phyloP scores from a whole-genome alignment of 2,888 invertebrate genomes.

The Acrocera orbiculus region DNA sequence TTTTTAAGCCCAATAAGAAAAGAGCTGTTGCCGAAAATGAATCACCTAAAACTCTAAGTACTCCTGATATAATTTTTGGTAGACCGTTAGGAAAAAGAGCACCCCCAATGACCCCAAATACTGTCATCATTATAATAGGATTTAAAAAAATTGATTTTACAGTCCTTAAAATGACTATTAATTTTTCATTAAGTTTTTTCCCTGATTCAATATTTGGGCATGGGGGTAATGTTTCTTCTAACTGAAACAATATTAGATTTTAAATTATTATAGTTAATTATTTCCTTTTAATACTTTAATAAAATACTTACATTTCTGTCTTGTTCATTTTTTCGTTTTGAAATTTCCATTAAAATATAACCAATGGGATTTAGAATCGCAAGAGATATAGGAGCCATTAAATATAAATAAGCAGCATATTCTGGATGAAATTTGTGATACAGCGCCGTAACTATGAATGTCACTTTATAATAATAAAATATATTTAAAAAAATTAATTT shows the following conservation, averaged over 20 bases:
- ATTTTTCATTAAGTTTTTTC: constrained; percentile 21
- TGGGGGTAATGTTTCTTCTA: too few relatives aligned
- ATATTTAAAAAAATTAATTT: background rate
- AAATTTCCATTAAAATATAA: constrained; percentile 74
- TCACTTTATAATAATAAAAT: constrained; percentile 11
- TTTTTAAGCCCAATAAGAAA: constrained; percentile 75
- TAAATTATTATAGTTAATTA: background rate
- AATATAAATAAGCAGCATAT: constrained; percentile 75
- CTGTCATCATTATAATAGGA: constrained; percentile 82
- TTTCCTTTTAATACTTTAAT: background rate
- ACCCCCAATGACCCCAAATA: constrained; percentile 77
- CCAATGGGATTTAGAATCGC: constrained; percentile 84
- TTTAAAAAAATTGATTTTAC: constrained; percentile 62
- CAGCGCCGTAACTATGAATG: constrained; percentile 55
- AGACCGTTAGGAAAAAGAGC: constrained; percentile 59
- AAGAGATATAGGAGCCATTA: constrained; percentile 87
- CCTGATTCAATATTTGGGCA: too few relatives aligned
- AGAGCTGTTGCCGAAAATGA: constrained; percentile 85
- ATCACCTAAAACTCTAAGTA: constrained; percentile 63
- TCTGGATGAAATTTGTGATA: constrained; percentile 76
- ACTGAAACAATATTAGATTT: constrained; percentile 1
- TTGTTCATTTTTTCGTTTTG: constrained; percentile 25
- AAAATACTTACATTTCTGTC: constrained; percentile 18
- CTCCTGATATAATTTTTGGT: constrained; percentile 54
- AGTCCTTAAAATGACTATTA: constrained; percentile 30